Evolutionary conservation across 2,797 vertebrate genomes (phyloP).

Genomic region (Crossoptilon crossoptilon): DNA sequence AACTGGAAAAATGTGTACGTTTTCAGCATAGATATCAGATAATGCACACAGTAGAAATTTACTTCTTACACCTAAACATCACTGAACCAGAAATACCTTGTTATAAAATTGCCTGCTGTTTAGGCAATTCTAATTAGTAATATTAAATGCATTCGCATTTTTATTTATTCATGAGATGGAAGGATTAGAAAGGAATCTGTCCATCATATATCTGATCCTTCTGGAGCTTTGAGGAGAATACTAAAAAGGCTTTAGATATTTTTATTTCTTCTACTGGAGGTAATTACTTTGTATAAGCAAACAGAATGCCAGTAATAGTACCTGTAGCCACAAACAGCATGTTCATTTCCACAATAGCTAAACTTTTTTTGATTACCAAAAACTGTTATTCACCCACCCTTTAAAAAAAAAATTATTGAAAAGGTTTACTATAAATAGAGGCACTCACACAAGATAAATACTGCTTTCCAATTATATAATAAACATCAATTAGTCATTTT

Average conservation of each 20-base stretch:
- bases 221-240: constrained; percentile 29
- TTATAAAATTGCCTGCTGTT: constrained; percentile 57
- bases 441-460: constrained; percentile 57
- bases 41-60: neutral
- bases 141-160: constrained; percentile 63
- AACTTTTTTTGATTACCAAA: constrained; percentile 22
- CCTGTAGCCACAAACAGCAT: constrained; percentile 2
- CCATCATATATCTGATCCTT: neutral
- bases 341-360: constrained; percentile 6
- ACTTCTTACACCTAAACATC: neutral
- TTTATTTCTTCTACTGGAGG: neutral
- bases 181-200: constrained; percentile 38
- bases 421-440: constrained; percentile 53
- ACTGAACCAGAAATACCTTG: neutral
- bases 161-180: constrained; percentile 63
- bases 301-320: constrained; percentile 10
- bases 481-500: constrained; percentile 78
- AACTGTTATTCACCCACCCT: constrained; percentile 63
- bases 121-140: constrained; percentile 66
- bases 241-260: constrained; percentile 4
- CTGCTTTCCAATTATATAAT: constrained; percentile 63
- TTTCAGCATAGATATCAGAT: neutral
- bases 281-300: neutral
- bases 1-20: neutral
- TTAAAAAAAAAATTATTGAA: constrained; percentile 38